Conservation (phyloP, 1,140 invertebrate genomes). For the Chironomus striatipennis region DNA sequence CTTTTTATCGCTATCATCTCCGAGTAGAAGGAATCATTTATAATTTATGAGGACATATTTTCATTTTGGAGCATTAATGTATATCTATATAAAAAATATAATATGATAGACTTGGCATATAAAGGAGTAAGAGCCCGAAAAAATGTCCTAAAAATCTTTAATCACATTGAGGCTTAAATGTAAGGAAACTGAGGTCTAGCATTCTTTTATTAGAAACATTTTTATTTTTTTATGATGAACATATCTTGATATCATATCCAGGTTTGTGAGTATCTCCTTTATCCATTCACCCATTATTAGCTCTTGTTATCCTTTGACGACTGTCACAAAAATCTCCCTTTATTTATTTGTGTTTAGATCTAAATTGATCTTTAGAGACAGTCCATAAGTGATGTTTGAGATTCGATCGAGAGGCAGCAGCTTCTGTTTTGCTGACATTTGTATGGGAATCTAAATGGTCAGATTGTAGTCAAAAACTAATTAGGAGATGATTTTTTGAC, state of each 20-base stretch:
- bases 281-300: background rate
- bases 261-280: too few species aligned
- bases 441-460: too few species aligned
- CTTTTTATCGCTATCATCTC: conserved; percentile 19
- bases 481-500: too few species aligned
- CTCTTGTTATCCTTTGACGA: conserved; percentile 21
- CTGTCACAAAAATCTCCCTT: conserved; percentile 9
- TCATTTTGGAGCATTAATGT: background rate
- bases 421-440: too few species aligned
- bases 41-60: conserved; percentile 16
- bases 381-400: too few species aligned
- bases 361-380: background rate
- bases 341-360: background rate
- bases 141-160: background rate
- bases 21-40: conserved; percentile 7
- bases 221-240: background rate
- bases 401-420: too few species aligned
- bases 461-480: too few species aligned
- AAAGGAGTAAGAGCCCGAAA: background rate
- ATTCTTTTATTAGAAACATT: background rate
- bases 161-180: background rate
- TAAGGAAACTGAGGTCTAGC: too few species aligned
- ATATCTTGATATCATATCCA: background rate
- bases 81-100: background rate
- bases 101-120: too few species aligned